Base-by-base conservation (phyloP, 2,113 vertebrate genomes). In the Podarcis muralis region DNA sequence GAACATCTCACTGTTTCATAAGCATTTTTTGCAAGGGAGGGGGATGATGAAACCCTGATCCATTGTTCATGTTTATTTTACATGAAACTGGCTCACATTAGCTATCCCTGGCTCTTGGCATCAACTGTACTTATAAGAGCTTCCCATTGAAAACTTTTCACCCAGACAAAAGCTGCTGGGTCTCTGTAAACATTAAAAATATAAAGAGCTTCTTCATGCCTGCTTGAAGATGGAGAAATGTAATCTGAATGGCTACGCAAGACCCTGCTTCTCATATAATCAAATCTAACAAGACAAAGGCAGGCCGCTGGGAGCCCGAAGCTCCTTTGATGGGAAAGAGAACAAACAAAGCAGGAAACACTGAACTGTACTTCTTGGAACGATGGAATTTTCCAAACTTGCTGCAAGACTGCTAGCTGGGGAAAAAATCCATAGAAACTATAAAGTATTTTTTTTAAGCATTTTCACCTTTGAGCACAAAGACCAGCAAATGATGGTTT, bases 231-330 rank as follows among this genome's bases (percentile, higher is more conserved):
- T 77, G 86, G 20, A 57, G 88, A 43, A 87, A 79, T 76, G 12
- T 53, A 40, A 78, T 85, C 37, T 12, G 69, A 59, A 59, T 16
- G 27, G 27, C 27, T 8, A 30, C 2, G 66, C 27, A 3, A 77
- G 40, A 59, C 37, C 35, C 59, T 74, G 27, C 59, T 78, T 66
- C 27, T 66, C 66, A 82, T 81, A 86, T 18, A 43, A 69, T 5
- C 57, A 84, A 91, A 79, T 30, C 53, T 48, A 71, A 68, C 5
- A 85, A 23, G 20, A 93, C 30, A 76, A 91, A 91, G 84, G 87
- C 6, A 88, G 86, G 13, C 90, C 23, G n/a, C 30, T 68, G 16
- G 32, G 2, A 66, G 59, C 30, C 25, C 68, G 23, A n/a, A 90
- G 11, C 32, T 62, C 77, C 25, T 90, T 85, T 16, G 87, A 32